Evolutionary conservation across 1,140 invertebrate species (phyloP), one percentile per base, ranked within the genome.

Genomic region (Probaryconus sp.): DNA sequence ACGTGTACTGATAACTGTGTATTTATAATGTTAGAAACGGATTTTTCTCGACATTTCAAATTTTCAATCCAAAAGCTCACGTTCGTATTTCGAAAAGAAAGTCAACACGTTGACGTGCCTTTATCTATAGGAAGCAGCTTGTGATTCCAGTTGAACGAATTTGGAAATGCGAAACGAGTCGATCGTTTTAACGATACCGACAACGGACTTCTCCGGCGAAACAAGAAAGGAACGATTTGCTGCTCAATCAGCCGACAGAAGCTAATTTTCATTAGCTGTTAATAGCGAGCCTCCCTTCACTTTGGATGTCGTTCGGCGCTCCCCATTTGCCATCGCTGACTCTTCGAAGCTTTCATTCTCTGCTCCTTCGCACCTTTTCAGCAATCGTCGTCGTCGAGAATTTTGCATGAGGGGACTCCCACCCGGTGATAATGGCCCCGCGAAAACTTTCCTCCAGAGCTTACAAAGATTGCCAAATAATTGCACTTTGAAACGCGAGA

Each of bases 211-310:
- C 75, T 82, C 81, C 74, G 33, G 21, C 76, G 79, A 81, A 83
- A 85, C 78, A 85, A 86, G 84, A 86, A 86, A 85, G 85, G 84
- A 85, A 84, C 83, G 82, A 88, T 88, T 88, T 84, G 85, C 80
- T 83, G 85, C 83, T 87, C 84, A 87, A 88, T 88, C 86, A 88
- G 82, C 68, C 78, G 83, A 87, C 81, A 80, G 83, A 85, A 85
- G 85, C 86, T 87, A 88, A 88, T 88, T 88, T 88, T 88, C 86
- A 87, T 87, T 88, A 88, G 81, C 80, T 84, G 84, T 85, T 88
- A 87, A 87, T 85, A 82, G 85, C 76, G 69, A 80, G 33, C 53
- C 38, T 26, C 65, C 40, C 48, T 53, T 33, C 64, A 26, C 51
- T 35, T 35, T 43, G 55, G 10, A 50, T 56, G 26, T 63, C 65